Evolutionary conservation across 2,113 vertebrate genomes (phyloP).

Genomic region (Columbina picui): DNA sequence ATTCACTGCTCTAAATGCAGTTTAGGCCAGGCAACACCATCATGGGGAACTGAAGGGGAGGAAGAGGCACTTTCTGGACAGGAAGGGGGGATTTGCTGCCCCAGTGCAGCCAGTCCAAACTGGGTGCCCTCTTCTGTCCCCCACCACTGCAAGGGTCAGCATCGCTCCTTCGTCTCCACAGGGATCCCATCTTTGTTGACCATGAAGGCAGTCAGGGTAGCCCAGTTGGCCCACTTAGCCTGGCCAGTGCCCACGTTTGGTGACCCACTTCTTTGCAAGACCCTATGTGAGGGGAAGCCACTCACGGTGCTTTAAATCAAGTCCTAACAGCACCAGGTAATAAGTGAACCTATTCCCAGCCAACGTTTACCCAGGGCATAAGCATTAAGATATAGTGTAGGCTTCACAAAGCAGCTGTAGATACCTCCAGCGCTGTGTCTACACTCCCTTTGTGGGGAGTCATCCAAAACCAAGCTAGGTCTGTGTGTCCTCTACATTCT

Average conservation of each 20-base stretch:
- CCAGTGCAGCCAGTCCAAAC: background rate
- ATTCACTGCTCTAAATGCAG: background rate
- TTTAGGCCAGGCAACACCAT: background rate
- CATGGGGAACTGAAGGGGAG: background rate
- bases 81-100: background rate
- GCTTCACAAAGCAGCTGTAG: background rate
- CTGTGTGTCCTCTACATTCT: fast-evolving
- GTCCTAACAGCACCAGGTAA: background rate
- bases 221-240: background rate
- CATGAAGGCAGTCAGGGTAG: background rate
- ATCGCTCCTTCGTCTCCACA: background rate
- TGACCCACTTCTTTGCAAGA: background rate
- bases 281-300: background rate
- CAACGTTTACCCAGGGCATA: background rate
- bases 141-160: fast-evolving
- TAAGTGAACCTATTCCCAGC: background rate
- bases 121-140: background rate
- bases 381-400: background rate
- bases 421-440: background rate
- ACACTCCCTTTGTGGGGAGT: background rate
- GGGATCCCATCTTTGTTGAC: background rate
- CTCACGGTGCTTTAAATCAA: background rate
- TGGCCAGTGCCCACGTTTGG: background rate
- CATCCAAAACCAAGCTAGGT: background rate
- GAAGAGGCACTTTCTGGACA: background rate